These are phyloP conservation scores for Lepilemur septentrionalis DNA, from an alignment of 2,797 vertebrate species.

Conservation along the genomic window DNA sequence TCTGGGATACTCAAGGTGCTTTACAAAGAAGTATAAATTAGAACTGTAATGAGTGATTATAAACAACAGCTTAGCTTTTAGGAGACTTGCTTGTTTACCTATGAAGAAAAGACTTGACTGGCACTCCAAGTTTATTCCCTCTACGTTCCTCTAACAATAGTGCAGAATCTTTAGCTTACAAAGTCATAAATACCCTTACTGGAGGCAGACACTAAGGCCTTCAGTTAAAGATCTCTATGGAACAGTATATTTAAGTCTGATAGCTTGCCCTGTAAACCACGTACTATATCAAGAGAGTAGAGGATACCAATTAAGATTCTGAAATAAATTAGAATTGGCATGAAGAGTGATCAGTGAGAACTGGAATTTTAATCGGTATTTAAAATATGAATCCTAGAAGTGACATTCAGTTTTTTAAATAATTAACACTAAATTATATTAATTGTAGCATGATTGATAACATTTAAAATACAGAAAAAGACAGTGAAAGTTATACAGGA, in stretches of 20 bases:
- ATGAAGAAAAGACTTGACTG: conserved; percentile 38
- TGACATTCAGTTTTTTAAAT: conserved; percentile 30
- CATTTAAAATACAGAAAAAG: not conserved
- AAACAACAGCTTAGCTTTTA: conserved; percentile 34
- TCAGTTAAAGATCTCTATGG: not conserved
- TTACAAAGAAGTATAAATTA: conserved; percentile 53
- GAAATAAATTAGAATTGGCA: conserved; percentile 39
- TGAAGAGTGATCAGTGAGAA: not conserved
- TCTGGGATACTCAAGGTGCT: conserved; percentile 24
- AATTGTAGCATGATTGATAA: not conserved
- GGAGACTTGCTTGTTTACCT: not conserved
- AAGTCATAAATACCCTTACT: not conserved
- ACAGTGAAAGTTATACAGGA: not conserved
- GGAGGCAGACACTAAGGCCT: not conserved
- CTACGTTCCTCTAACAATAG: not conserved
- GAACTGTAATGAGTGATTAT: conserved; percentile 5
- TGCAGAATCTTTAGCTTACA: not conserved
- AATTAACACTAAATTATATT: conserved; percentile 26
- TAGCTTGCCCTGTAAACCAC: not conserved
- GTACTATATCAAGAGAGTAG: conserved; percentile 13
- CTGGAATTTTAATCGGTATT: conserved; percentile 48
- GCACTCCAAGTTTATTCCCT: conserved; percentile 28
- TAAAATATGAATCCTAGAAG: conserved; percentile 40
- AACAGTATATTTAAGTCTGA: not conserved
- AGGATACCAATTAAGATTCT: not conserved